These are phyloP conservation scores for Argya squamiceps DNA, from an alignment of 2,797 vertebrate species.

Conservation along the genomic window DNA sequence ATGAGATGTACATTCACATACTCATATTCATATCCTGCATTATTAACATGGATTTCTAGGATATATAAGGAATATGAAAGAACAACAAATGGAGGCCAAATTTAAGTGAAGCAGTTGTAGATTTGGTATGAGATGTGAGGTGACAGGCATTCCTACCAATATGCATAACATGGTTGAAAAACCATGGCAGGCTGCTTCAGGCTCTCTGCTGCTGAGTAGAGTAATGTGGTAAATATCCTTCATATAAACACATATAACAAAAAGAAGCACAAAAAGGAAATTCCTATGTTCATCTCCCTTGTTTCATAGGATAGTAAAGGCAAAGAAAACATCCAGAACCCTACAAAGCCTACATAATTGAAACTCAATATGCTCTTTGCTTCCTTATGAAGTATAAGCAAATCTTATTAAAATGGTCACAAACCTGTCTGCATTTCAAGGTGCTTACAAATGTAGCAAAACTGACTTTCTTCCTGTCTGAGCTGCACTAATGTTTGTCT, in stretches of 20 bases:
- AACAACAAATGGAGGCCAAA: background rate
- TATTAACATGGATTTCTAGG: background rate
- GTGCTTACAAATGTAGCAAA: background rate
- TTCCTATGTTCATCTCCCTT: background rate
- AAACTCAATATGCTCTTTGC: background rate
- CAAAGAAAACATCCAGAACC: background rate
- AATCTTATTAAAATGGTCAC: background rate
- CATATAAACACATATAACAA: background rate
- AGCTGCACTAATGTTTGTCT: background rate
- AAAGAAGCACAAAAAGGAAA: background rate
- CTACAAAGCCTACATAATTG: background rate
- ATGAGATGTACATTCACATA: background rate
- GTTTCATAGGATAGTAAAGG: background rate
- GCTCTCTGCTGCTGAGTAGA: background rate
- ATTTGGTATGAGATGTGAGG: conserved; percentile 19
- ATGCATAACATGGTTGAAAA: background rate
- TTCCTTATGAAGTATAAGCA: background rate
- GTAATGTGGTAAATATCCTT: background rate
- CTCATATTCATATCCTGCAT: background rate
- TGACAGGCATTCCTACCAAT: conserved; percentile 35
- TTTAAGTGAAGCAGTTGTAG: background rate
- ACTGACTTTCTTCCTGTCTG: background rate
- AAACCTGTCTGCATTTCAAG: background rate
- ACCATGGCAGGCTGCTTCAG: conserved; percentile 14
- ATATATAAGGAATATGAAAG: background rate